These are phyloP conservation scores for Saccostrea cuccullata DNA, from an alignment of 1,140 invertebrate species.

Conservation along the genomic window DNA sequence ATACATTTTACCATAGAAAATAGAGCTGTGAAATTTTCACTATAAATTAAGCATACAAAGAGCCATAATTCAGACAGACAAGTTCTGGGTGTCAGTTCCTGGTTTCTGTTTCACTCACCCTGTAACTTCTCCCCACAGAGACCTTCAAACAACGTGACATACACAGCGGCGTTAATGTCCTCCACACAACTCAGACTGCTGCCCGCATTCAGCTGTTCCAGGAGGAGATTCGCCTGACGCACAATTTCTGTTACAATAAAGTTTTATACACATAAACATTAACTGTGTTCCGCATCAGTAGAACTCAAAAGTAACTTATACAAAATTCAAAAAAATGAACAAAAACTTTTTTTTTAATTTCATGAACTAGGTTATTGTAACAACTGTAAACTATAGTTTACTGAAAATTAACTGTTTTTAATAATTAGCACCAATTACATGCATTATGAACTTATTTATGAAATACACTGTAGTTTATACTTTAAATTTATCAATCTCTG, in stretches of 20 bases:
- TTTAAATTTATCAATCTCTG: too few relatives aligned
- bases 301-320: background rate
- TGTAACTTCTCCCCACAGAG: constrained; percentile 73
- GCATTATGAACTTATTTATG: too few relatives aligned
- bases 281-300: background rate
- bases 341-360: background rate
- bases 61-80: too few relatives aligned
- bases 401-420: too few relatives aligned
- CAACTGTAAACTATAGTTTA: too few relatives aligned
- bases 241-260: constrained; percentile 66
- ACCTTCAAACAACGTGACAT: constrained; percentile 76
- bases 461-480: too few relatives aligned
- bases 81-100: background rate
- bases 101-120: constrained; percentile 62
- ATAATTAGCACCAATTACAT: too few relatives aligned
- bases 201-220: constrained; percentile 70
- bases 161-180: constrained; percentile 71
- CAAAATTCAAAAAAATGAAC: background rate
- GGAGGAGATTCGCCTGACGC: constrained; percentile 68
- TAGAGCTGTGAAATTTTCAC: too few relatives aligned
- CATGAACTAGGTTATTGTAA: too few relatives aligned
- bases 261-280: too few relatives aligned
- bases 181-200: constrained; percentile 61
- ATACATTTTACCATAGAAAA: too few relatives aligned
- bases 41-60: background rate